Evolutionary conservation across 1,140 invertebrate species (phyloP).

Genomic region (Papilio xuthus): DNA sequence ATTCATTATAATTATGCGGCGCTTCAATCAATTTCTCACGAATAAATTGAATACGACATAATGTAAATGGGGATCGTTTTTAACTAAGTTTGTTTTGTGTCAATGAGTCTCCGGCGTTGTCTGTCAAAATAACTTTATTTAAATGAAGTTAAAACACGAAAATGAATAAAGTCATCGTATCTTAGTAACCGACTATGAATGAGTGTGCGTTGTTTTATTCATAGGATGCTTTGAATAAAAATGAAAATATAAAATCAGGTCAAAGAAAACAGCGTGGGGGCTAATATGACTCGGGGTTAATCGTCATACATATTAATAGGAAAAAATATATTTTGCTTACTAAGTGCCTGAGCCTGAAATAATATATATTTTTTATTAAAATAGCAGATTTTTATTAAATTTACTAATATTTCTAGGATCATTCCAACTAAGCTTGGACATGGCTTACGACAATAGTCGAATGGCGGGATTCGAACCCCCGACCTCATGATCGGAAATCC

Average conservation of each 20-base stretch:
- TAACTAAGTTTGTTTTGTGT: conserved; percentile 28
- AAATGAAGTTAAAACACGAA: conserved; percentile 64
- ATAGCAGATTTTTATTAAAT: too few species aligned
- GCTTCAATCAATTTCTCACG: neutral
- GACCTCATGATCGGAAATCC: too few species aligned
- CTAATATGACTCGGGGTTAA: conserved; percentile 66
- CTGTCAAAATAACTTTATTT: conserved; percentile 48
- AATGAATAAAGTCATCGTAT: conserved; percentile 67
- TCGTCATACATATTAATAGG: conserved; percentile 73
- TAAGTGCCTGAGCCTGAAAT: neutral
- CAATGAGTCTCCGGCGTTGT: conserved; percentile 11
- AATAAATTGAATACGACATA: conserved; percentile 5
- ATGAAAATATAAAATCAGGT: conserved; percentile 76
- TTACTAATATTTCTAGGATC: too few species aligned
- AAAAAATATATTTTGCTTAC: conserved; percentile 47
- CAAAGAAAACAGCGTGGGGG: conserved; percentile 56
- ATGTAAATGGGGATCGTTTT: conserved; percentile 19
- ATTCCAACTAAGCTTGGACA: too few species aligned
- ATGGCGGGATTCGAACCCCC: too few species aligned
- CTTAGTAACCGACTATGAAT: conserved; percentile 56
- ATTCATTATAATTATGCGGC: neutral
- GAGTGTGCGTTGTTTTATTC: conserved; percentile 73
- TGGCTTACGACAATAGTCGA: too few species aligned
- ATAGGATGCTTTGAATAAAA: conserved; percentile 77
- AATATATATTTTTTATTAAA: too few species aligned